A percentile compares a stretch with the other conserved stretches of the same genome.
These are phyloP conservation scores for Thereuonema tuberculata DNA, from an alignment of 1,140 invertebrate species.

Conservation along the genomic window DNA sequence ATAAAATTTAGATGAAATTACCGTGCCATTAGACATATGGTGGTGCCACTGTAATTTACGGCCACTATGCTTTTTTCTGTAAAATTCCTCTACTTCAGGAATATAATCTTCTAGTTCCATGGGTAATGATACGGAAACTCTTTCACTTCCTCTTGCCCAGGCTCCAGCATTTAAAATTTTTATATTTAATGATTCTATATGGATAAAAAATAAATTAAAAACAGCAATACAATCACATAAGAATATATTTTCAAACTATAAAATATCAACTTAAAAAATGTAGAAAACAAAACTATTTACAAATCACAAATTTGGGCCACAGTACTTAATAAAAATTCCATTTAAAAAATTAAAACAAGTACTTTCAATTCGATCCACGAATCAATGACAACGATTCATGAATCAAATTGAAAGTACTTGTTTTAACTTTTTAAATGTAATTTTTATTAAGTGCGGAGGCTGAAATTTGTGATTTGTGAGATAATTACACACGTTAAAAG, in stretches of 20 bases:
- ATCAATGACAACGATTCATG: no score
- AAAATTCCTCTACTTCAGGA: slow-evolving; percentile 90
- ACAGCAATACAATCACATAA: no score
- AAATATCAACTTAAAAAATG: slow-evolving; percentile 6
- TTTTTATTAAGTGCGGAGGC: no score
- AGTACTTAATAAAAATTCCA: no score
- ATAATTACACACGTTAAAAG: no score
- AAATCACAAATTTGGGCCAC: no score
- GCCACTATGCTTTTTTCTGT: slow-evolving; percentile 92
- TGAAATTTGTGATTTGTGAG: no score
- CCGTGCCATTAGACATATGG: slow-evolving; percentile 97
- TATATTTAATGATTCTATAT: slow-evolving; percentile 38
- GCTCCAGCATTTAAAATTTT: slow-evolving; percentile 96
- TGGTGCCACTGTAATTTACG: slow-evolving; percentile 98
- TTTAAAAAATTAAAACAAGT: no score
- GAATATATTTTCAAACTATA: slow-evolving; percentile 7
- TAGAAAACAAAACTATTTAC: background rate
- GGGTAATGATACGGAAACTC: slow-evolving; percentile 88
- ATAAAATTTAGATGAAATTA: no score
- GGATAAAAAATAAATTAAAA: background rate
- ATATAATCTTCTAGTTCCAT: slow-evolving; percentile 96
- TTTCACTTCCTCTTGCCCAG: slow-evolving; percentile 87
- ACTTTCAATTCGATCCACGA: no score
- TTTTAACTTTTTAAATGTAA: no score
- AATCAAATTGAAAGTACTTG: no score